phyloP scores from a whole-genome alignment of 1,140 invertebrate species.

The Zaprionus nigranus region DNA sequence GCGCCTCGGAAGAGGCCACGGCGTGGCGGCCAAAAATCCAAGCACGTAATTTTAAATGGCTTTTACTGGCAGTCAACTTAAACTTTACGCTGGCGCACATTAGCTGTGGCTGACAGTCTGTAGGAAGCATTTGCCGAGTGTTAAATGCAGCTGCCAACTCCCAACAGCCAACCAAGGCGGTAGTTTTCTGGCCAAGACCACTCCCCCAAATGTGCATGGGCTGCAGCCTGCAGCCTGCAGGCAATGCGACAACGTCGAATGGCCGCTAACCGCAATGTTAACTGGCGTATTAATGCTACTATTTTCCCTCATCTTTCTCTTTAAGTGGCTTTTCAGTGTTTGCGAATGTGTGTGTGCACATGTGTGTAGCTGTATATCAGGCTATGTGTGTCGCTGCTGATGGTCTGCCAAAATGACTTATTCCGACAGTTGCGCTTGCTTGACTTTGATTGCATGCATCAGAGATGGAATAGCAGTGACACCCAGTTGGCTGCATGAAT shows the following conservation, averaged over 20 bases:
- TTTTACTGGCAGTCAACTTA: conserved; percentile 82
- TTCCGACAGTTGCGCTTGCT: conserved; percentile 66
- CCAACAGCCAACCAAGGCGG: conserved; percentile 34
- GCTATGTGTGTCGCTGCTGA: conserved; percentile 10
- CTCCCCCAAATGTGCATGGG: conserved; percentile 18
- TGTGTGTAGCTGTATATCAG: conserved; percentile 1
- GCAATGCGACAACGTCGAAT: conserved; percentile 47
- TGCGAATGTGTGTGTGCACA: background rate
- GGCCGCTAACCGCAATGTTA: conserved; percentile 72
- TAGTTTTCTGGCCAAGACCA: conserved; percentile 5
- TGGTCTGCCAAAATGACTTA: conserved; percentile 40
- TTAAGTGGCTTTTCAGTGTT: background rate
- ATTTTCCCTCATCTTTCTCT: conserved; percentile 40
- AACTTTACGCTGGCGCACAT: conserved; percentile 73
- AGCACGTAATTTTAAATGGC: conserved; percentile 81
- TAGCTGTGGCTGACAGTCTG: conserved; percentile 71
- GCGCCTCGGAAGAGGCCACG: conserved; percentile 42
- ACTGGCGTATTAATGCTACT: conserved; percentile 74
- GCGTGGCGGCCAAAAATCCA: conserved; percentile 62
- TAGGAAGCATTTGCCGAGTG: conserved; percentile 51
- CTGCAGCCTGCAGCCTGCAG: conserved; percentile 24
- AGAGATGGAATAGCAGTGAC: conserved; percentile 11
- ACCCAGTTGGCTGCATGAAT: conserved; percentile 7
- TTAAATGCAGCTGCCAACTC: conserved; percentile 76
- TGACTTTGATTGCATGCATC: conserved; percentile 72